Base-by-base conservation (phyloP, 1,140 invertebrate species). In the Pseudomyrmex gracilis region DNA sequence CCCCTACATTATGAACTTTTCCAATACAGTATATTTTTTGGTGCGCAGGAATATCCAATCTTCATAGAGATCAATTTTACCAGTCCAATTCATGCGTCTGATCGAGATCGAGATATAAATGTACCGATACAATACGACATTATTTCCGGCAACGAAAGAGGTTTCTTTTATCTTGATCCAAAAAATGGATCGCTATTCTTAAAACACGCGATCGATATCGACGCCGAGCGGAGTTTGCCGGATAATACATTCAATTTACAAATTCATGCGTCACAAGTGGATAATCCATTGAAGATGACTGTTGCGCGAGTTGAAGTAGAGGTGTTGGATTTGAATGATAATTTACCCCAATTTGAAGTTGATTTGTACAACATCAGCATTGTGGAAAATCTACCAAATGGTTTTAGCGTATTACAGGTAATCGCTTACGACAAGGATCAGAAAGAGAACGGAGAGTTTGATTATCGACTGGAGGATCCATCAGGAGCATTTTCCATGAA, bases 321-420 rank as follows among this genome's bases (percentile, higher is more conserved):
- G 91, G 94, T 98, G 0, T 89, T 97, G 10, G 97, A 98, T 90
- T 91, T 98, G 0, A 98, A 98, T 90, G 97, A 98, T 90, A 98
- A 98, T 92, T 92, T 97, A 17, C 97, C 97, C 0, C 96, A 97
- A 85, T 98, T 98, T 82, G 97, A 98, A 93, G 97, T 97, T 0
- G 97, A 98, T 87, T 96, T 97, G 85, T 98, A 98, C 90, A 98
- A 98, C 85, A 98, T 98, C 55, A 98, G 97, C 84, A 98, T 98
- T 67, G 97, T 98, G 61, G 98, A 98, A 91, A 98, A 98, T 92
- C 94, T 98, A 49, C 98, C 98, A 0, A 97, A 97, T 87, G 97
- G 97, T 82, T 96, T 96, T 87, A 95, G 95, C 82, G 95, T 95
- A 4, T 88, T 96, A n/a, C 95, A 95, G 90, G 88, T 92, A n/a